phyloP scores from a whole-genome alignment of 2,888 invertebrate species.

The Synanthedon tipuliformis region DNA sequence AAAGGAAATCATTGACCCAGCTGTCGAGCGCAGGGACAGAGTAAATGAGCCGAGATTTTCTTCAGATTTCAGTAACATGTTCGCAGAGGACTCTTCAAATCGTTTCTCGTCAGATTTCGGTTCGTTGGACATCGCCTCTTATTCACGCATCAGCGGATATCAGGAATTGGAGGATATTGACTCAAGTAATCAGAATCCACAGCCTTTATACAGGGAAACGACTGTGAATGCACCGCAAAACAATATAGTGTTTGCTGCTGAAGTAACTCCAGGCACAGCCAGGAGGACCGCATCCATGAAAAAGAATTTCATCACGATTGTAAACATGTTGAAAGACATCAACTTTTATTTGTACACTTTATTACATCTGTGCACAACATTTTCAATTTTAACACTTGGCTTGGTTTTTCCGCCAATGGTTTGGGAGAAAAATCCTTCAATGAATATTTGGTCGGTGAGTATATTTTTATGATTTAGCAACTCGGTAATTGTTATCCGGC shows the following conservation, averaged over 20 bases:
- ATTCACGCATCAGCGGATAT: slow-evolving; percentile 37
- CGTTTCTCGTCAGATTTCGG: slow-evolving; percentile 49
- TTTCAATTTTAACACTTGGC: slow-evolving; percentile 62
- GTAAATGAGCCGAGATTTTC: slow-evolving; percentile 33
- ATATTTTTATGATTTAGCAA: neutral
- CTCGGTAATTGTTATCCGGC: neutral
- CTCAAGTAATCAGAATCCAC: slow-evolving; percentile 43
- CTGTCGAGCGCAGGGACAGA: slow-evolving; percentile 37
- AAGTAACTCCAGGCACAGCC: slow-evolving; percentile 46
- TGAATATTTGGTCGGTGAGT: slow-evolving; percentile 59
- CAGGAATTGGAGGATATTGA: slow-evolving; percentile 57
- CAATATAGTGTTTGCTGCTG: slow-evolving; percentile 41
- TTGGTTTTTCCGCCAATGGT: slow-evolving; percentile 66
- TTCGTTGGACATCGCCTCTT: slow-evolving; percentile 34
- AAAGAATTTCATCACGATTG: slow-evolving; percentile 54
- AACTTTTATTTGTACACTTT: slow-evolving; percentile 70
- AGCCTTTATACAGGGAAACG: slow-evolving; percentile 68
- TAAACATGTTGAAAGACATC: slow-evolving; percentile 49
- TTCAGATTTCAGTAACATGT: slow-evolving; percentile 38
- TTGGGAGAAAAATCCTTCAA: slow-evolving; percentile 48
- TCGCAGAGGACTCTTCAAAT: slow-evolving; percentile 18
- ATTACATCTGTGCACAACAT: slow-evolving; percentile 64
- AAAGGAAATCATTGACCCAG: slow-evolving; percentile 49
- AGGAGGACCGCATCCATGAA: slow-evolving; percentile 53
- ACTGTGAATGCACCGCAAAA: slow-evolving; percentile 56